Conservation (phyloP, 2,888 invertebrate species). For the Eulithis testata region DNA sequence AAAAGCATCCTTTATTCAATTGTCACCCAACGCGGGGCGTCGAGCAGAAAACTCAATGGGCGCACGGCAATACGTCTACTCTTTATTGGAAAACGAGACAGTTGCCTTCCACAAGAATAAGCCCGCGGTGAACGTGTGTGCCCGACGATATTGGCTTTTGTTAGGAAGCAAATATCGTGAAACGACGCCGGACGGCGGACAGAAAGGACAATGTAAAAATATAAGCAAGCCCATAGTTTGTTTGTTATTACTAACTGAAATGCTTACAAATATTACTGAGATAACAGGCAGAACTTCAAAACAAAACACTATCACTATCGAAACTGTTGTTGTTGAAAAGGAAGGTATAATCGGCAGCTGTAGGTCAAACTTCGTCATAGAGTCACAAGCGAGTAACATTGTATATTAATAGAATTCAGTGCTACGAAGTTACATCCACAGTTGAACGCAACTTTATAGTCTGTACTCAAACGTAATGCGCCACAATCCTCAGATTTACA, state of each 20-base stretch:
- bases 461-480: conserved; percentile 25
- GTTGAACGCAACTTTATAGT: conserved; percentile 21
- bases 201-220: conserved; percentile 39
- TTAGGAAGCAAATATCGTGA: conserved; percentile 64
- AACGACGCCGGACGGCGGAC: conserved; percentile 52
- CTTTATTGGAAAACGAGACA: conserved; percentile 81
- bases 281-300: too few relatives aligned
- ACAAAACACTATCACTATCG: too few relatives aligned
- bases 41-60: conserved; percentile 78
- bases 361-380: too few relatives aligned
- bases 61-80: conserved; percentile 75
- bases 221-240: conserved; percentile 7
- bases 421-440: conserved; percentile 3
- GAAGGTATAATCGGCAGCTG: too few relatives aligned
- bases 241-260: not conserved
- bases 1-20: conserved; percentile 55
- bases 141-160: conserved; percentile 69
- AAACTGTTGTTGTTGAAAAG: too few relatives aligned
- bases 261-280: not conserved
- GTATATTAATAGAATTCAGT: conserved; percentile 2
- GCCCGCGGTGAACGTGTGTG: conserved; percentile 66
- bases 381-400: not conserved
- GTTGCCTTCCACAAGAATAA: conserved; percentile 72
- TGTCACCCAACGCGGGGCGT: conserved; percentile 58
- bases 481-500: conserved; percentile 26